Base-by-base conservation (phyloP, 2,797 vertebrate species). In the Chlorospingus flavigularis region DNA sequence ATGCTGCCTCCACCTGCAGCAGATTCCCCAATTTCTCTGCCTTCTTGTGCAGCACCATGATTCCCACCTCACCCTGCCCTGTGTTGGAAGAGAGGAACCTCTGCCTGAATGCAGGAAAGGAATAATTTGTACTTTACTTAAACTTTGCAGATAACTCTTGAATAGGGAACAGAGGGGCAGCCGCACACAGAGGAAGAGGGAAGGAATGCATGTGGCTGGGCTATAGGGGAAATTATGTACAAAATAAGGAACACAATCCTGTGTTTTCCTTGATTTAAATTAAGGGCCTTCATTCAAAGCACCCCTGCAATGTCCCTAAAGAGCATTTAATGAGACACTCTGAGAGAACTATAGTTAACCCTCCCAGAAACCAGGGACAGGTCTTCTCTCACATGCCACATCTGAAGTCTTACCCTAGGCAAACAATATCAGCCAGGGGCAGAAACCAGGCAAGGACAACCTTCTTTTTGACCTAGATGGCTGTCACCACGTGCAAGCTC, bases 311-410 rank as follows among this genome's bases (percentile, higher is more conserved):
- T 2, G 1, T 10, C 17, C 17, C 48, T 13, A 50, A 31, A 31
- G 26, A 72, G 17, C 11, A 50, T 6, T 8, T 65, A 11, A 6
- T 68, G 31, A 65, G 8, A 8, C 14, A 63, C 10, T 3, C 30
- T 19, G 3, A 43, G 23, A 71, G 15, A 86, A 4, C 9, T 18
- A 6, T 0, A n/a, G 9, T 31, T 62, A 79, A 25, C 6, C 26
- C 25, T 60, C 5, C 3, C 26, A 17, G 8, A 40, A 17, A 18
- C 7, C 15, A 10, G 8, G 31, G 7, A 13, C 8, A 18, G 10
- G 51, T 55, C 24, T 30, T 26, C 18, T 48, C 15, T 66, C 43
- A 2, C 0, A 0, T 8, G 4, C 17, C 20, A 21, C 9, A 6
- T 8, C 17, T 51, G 20, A 76, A 55, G 2, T 5, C 35, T 57